phyloP scores from a whole-genome alignment of 2,888 invertebrate genomes.

The Amaurobius ferox region DNA sequence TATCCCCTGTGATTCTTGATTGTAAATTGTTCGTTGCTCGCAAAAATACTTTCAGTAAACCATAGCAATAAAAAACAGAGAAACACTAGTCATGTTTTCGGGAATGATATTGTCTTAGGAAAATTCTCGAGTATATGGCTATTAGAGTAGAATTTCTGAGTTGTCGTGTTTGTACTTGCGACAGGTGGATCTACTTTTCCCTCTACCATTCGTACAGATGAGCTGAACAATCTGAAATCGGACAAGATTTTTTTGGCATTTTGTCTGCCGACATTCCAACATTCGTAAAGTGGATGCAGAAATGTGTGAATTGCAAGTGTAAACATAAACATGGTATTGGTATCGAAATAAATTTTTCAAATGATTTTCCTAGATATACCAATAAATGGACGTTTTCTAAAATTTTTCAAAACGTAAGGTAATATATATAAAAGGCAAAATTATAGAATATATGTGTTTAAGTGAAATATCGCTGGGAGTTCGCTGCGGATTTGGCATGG shows the following conservation, averaged over 20 bases:
- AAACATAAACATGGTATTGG: neutral
- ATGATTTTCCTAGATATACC: too few relatives aligned
- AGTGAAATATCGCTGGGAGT: too few relatives aligned
- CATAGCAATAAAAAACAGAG: too few relatives aligned
- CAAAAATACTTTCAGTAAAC: too few relatives aligned
- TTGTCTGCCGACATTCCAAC: neutral
- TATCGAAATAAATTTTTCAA: neutral
- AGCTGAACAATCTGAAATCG: constrained; percentile 34
- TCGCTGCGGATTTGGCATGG: too few relatives aligned
- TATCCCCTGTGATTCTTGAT: too few relatives aligned
- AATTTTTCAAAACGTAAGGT: too few relatives aligned
- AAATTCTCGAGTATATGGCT: neutral
- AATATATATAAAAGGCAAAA: too few relatives aligned
- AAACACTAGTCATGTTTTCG: too few relatives aligned
- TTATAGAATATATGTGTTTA: too few relatives aligned
- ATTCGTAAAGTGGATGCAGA: neutral
- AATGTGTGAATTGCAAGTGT: neutral
- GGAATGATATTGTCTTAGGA: neutral
- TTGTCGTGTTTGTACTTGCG: constrained; percentile 12
- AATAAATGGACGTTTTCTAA: too few relatives aligned
- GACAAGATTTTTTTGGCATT: neutral
- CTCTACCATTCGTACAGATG: constrained; percentile 34
- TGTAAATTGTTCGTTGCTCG: too few relatives aligned
- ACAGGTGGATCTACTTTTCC: constrained; percentile 39
- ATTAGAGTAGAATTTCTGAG: constrained; percentile 22